Conservation (phyloP, 2,797 vertebrate species). For the Mionectes olivaceus region DNA sequence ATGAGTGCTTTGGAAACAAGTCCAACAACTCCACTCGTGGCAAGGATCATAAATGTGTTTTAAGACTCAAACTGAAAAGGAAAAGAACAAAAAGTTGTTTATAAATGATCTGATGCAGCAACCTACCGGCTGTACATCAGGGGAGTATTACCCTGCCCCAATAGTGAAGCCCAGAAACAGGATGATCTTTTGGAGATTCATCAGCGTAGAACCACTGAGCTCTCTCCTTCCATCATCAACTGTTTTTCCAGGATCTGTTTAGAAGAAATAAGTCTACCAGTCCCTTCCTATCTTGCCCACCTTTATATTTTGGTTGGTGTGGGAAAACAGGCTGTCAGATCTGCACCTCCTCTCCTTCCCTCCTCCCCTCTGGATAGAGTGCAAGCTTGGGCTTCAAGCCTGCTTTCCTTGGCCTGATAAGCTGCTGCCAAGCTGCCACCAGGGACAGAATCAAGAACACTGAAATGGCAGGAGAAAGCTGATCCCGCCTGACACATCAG, state of each 20-base stretch:
- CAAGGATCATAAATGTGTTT: background rate
- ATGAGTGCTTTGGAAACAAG: background rate
- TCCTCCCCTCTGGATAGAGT: background rate
- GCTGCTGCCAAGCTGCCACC: background rate
- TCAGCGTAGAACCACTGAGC: background rate
- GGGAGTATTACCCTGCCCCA: background rate
- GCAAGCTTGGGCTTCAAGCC: background rate
- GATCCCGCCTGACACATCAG: background rate
- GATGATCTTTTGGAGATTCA: background rate
- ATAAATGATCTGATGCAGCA: background rate
- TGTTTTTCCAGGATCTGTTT: background rate
- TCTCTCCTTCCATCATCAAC: background rate
- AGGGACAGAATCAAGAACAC: background rate
- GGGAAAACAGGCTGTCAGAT: background rate
- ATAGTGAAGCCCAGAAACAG: background rate
- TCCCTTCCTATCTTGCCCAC: background rate
- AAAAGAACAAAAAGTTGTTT: background rate
- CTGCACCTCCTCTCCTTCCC: background rate
- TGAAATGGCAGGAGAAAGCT: background rate
- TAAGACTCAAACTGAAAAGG: background rate
- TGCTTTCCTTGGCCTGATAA: background rate
- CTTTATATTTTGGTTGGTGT: background rate
- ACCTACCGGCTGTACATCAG: background rate
- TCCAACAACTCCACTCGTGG: background rate
- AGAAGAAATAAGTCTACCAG: background rate